phyloP scores from a whole-genome alignment of 2,797 vertebrate species.

The Eupleurogrammus muticus region DNA sequence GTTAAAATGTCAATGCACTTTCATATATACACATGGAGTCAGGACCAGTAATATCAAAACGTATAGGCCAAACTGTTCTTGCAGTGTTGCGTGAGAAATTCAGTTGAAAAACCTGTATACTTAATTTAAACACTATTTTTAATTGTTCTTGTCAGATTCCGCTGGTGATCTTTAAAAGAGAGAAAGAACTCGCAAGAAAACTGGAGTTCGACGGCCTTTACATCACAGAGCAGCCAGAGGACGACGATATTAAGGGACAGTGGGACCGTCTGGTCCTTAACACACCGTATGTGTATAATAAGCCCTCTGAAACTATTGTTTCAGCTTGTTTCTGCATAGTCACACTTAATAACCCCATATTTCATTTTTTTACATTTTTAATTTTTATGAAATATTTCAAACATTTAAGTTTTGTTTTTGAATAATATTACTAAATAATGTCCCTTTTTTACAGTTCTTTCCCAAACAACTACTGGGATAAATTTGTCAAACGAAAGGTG shows the following conservation, averaged over 20 bases:
- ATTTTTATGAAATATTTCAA: no score
- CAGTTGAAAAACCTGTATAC: not conserved
- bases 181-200: slow-evolving; percentile 95
- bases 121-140: not conserved
- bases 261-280: slow-evolving; percentile 96
- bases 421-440: not conserved
- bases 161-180: slow-evolving; percentile 94
- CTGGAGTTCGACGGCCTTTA: slow-evolving; percentile 95
- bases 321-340: no score
- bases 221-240: slow-evolving; percentile 95
- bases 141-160: slow-evolving; percentile 84
- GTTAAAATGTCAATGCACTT: no score
- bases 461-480: slow-evolving; percentile 97
- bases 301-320: no score
- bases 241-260: slow-evolving; percentile 95
- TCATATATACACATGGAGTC: no score
- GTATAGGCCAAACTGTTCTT: not conserved
- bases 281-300: slow-evolving; percentile 87
- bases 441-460: slow-evolving; percentile 86
- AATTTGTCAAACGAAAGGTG: slow-evolving; percentile 97
- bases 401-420: not conserved
- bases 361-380: no score
- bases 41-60: not conserved
- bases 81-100: not conserved
- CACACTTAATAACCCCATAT: no score